Conservation (phyloP, 2,797 vertebrate species). For the Pampus argenteus region DNA sequence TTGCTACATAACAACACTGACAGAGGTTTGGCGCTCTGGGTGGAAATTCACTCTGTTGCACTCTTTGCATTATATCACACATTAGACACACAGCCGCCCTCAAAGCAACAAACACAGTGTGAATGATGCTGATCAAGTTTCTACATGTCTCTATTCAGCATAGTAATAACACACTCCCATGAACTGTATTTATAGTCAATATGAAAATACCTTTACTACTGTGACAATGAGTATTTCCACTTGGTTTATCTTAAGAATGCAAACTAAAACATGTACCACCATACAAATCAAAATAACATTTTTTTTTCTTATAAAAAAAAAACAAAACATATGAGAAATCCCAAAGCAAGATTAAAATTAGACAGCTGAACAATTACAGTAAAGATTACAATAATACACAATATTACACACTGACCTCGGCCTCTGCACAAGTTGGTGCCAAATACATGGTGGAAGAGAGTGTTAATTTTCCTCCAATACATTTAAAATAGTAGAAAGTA, state of each 20-base stretch:
- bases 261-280: conserved; percentile 79
- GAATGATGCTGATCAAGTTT: neutral
- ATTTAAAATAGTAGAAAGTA: conserved; percentile 41
- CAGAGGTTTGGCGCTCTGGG: conserved; percentile 1
- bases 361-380: conserved; percentile 78
- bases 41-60: too few relatives aligned
- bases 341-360: conserved; percentile 76
- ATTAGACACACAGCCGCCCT: neutral
- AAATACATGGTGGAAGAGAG: conserved; percentile 76
- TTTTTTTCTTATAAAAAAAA: conserved; percentile 63
- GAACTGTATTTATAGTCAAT: conserved; percentile 72
- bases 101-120: neutral
- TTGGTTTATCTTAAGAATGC: conserved; percentile 74
- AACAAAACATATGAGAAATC: conserved; percentile 58
- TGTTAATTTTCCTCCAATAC: conserved; percentile 41
- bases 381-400: conserved; percentile 85
- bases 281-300: conserved; percentile 73
- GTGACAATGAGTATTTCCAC: conserved; percentile 79
- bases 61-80: too few relatives aligned
- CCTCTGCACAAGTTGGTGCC: conserved; percentile 66
- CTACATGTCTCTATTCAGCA: neutral
- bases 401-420: conserved; percentile 80
- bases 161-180: conserved; percentile 61
- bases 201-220: conserved; percentile 86
- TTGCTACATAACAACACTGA: conserved; percentile 2